These are phyloP conservation scores for Machaerirhynchus nigripectus DNA, from an alignment of 2,113 vertebrate species.

Conservation along the genomic window DNA sequence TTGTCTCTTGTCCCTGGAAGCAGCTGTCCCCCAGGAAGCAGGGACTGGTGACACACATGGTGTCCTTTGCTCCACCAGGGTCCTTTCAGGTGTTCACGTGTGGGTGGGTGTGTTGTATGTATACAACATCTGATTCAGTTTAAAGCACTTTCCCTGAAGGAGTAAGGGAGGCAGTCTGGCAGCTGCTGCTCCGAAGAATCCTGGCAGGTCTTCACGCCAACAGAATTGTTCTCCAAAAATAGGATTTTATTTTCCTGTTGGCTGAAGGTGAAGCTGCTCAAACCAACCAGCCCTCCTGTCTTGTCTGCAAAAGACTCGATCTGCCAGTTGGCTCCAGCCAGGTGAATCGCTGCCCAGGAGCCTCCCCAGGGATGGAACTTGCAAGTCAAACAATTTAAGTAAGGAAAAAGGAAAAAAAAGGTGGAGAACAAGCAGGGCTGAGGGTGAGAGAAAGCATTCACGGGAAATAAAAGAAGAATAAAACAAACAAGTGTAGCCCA, in stretches of 20 bases:
- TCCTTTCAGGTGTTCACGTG: neutral
- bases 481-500: slow-evolving; percentile 52
- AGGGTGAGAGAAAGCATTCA: slow-evolving; percentile 17
- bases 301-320: slow-evolving; percentile 57
- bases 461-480: slow-evolving; percentile 6
- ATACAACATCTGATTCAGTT: slow-evolving; percentile 55
- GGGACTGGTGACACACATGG: fast-evolving
- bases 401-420: neutral
- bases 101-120: neutral
- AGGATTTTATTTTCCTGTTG: slow-evolving; percentile 75
- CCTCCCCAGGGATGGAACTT: slow-evolving; percentile 13
- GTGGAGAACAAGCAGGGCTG: neutral
- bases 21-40: neutral
- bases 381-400: slow-evolving; percentile 48
- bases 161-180: slow-evolving; percentile 66
- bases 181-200: slow-evolving; percentile 49
- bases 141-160: slow-evolving; percentile 42
- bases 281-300: slow-evolving; percentile 57
- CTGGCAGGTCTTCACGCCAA: slow-evolving; percentile 49
- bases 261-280: slow-evolving; percentile 55
- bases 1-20: neutral
- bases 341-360: slow-evolving; percentile 50
- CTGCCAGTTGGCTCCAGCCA: slow-evolving; percentile 61
- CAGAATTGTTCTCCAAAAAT: slow-evolving; percentile 73
- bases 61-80: neutral